These are phyloP conservation scores for Hedychridium roseum DNA, from an alignment of 2,888 invertebrate species.

Conservation along the genomic window DNA sequence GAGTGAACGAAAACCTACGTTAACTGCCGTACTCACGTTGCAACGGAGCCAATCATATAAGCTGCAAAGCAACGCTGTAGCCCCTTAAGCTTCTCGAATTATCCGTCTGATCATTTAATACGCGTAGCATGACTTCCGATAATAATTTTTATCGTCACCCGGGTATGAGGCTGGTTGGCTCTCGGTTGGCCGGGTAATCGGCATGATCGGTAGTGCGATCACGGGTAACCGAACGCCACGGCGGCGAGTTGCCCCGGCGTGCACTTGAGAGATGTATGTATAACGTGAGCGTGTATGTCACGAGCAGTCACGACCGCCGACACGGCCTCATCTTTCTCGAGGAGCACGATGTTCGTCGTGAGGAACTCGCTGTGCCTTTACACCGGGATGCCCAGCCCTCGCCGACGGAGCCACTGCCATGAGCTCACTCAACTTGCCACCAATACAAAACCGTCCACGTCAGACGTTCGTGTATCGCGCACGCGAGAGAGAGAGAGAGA, in stretches of 20 bases:
- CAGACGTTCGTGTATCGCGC: not conserved
- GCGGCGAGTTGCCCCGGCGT: constrained; percentile 28
- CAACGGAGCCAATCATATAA: too few relatives aligned
- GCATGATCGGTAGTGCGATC: constrained; percentile 36
- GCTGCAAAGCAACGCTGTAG: too few relatives aligned
- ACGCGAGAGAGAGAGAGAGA: too few relatives aligned
- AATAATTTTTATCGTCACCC: constrained; percentile 13
- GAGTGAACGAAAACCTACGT: too few relatives aligned
- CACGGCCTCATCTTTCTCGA: constrained; percentile 44
- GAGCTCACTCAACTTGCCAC: not conserved
- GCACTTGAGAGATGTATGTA: constrained; percentile 40
- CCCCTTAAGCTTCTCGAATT: too few relatives aligned
- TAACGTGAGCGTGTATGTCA: constrained; percentile 50
- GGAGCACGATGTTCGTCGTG: not conserved
- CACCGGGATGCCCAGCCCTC: not conserved
- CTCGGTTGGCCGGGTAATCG: constrained; percentile 25
- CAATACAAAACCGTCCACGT: not conserved
- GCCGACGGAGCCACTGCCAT: not conserved
- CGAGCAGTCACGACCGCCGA: constrained; percentile 50
- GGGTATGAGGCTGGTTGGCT: constrained; percentile 10
- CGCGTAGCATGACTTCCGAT: too few relatives aligned
- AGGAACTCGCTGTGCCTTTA: too few relatives aligned
- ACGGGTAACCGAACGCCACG: constrained; percentile 38
- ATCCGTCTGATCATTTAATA: too few relatives aligned
- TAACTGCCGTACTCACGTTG: too few relatives aligned